These are phyloP conservation scores for Cyprinella venusta DNA, from an alignment of 2,797 vertebrate species.

Conservation along the genomic window DNA sequence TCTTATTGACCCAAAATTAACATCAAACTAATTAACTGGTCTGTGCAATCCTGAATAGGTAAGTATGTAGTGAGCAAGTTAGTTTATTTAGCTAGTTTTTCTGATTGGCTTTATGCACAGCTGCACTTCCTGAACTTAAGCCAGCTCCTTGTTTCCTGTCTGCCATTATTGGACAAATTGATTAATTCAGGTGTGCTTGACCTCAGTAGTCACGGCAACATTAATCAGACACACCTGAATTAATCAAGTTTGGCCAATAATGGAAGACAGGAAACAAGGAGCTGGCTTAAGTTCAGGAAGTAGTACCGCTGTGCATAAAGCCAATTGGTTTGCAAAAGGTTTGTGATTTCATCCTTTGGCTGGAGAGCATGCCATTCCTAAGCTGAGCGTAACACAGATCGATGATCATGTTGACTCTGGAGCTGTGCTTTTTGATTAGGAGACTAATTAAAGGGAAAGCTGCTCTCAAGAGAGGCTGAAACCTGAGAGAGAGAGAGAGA, in stretches of 20 bases:
- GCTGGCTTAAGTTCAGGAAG: too few species aligned
- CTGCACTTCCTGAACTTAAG: too few species aligned
- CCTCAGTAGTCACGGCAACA: too few species aligned
- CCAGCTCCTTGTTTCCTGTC: too few species aligned
- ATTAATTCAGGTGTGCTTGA: too few species aligned
- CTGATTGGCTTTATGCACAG: too few species aligned
- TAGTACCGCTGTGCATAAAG: too few species aligned
- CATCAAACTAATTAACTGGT: background rate
- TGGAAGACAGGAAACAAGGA: too few species aligned
- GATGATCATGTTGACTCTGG: slow-evolving; percentile 15
- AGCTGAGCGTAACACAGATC: slow-evolving; percentile 5
- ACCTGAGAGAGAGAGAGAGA: background rate
- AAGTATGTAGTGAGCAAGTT: background rate
- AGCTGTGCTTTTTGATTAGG: slow-evolving; percentile 42
- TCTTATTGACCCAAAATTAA: background rate
- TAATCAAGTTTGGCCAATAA: too few species aligned
- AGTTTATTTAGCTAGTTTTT: background rate
- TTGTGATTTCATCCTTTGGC: background rate
- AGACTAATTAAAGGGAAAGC: slow-evolving; percentile 43
- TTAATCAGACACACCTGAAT: too few species aligned
- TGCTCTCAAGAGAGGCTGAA: slow-evolving; percentile 22
- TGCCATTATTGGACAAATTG: too few species aligned
- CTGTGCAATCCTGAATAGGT: background rate
- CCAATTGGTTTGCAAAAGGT: background rate
- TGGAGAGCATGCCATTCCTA: background rate